Base-by-base conservation (phyloP, 64 coral and sea anemone species). In the Actinia tenebrosa region DNA sequence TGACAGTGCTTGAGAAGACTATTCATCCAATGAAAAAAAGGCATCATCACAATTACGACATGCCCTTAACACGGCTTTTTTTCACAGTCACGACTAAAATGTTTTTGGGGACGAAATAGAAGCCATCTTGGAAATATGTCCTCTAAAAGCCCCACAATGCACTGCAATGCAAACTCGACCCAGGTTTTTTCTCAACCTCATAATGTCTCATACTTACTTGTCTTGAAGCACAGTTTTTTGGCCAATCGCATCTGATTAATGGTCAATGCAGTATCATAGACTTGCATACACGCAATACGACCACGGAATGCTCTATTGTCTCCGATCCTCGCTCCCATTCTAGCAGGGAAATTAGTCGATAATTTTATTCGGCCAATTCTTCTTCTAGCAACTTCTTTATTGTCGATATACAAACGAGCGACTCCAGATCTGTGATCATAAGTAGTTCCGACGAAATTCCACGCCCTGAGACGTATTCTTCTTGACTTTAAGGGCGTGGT, bases 221-320 rank as follows among this genome's bases (percentile, higher is more conserved):
- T 81, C 50, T 54, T 85, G 83, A 82, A 93, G 86, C 94, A 97
- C 53, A 90, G 88, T 61, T 25, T 90, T 44, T 89, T 97, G 16
- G 72, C 80, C 7, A 43, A 61, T 78, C 83, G 88, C 14, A 97
- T 87, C 63, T 93, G 94, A 22, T 47, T 71, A 43, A 84, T 79
- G 44, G 56, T 66, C 3, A 97, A 71, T 75, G 94, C 88, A 13
- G 64, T 56, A 66, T 85, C 89, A 56, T 90, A 97, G 26, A 97
- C 89, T 52, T 97, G 94, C n/a, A 93, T 44, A 60, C 94, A 97
- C 23, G 94, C 84, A 5, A 97, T 93, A 47, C 78, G 69, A 42
- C 94, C 94, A 64, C 80, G 88, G 94, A 97, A 97, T 68, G 84
- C 88, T 11, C 94, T 86, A 14, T 80, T 90, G 86, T 88, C 91